These are phyloP conservation scores for Steatornis caripensis DNA, from an alignment of 2,113 vertebrate species.

Conservation along the genomic window DNA sequence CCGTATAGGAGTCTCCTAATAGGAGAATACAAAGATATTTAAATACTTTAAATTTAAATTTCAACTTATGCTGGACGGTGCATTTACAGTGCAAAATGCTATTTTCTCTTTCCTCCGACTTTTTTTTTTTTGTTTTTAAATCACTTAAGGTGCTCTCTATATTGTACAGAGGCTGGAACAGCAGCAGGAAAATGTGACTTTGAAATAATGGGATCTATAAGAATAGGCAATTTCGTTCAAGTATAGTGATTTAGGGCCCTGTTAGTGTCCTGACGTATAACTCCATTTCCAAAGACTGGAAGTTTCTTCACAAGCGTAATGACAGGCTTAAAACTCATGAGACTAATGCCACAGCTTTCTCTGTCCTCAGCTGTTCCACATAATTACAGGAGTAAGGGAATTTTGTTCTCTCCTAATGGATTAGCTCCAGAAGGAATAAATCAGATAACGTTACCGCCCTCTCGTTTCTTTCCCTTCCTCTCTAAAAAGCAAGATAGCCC, in stretches of 20 bases:
- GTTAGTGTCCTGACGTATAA: slow-evolving; percentile 58
- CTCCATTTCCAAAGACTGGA: slow-evolving; percentile 20
- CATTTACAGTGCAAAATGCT: background rate
- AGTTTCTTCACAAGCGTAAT: slow-evolving; percentile 46
- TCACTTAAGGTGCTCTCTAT: background rate
- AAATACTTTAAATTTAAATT: background rate
- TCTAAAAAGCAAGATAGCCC: background rate
- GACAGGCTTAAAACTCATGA: slow-evolving; percentile 51
- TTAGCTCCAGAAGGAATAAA: slow-evolving; percentile 43
- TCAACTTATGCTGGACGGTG: background rate
- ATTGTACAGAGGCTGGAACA: background rate
- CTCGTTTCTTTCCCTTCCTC: background rate
- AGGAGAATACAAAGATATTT: background rate
- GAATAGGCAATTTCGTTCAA: slow-evolving; percentile 62
- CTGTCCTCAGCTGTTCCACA: slow-evolving; percentile 34
- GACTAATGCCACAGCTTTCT: slow-evolving; percentile 15
- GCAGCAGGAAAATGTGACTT: slow-evolving; percentile 46
- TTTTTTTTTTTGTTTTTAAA: background rate
- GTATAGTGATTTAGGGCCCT: slow-evolving; percentile 60
- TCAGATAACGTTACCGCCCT: slow-evolving; percentile 3
- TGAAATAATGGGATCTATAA: slow-evolving; percentile 55
- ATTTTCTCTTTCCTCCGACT: background rate
- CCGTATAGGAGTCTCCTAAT: background rate
- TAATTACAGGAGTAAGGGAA: slow-evolving; percentile 41
- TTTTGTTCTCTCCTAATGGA: background rate